Base-by-base conservation (phyloP, 2,797 vertebrate species). In the Scleropages formosus region DNA sequence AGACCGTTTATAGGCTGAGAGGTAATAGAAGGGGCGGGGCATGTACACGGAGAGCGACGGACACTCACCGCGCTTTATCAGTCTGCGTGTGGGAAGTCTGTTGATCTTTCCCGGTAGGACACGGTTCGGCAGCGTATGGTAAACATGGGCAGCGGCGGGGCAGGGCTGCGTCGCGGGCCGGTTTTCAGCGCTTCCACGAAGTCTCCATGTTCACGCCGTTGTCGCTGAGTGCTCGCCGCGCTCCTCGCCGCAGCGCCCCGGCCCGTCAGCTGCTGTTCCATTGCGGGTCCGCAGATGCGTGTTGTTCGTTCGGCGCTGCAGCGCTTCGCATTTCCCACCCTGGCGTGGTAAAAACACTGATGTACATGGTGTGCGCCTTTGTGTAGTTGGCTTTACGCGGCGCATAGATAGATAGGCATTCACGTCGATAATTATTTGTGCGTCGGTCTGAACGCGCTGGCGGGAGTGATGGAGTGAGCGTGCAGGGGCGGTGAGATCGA, bases 381-480 rank as follows among this genome's bases (percentile, higher is more conserved):
- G 27, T 49, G 13, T 49, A n/a, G 22, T 8, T 22, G 47, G 15
- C n/a, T 9, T 56, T 9, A 51, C 31, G 16, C 58, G 20, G 1
- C 12, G 27, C 15, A 44, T 46, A 63, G 27, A 61, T 1, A 58
- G 31, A 18, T 27, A 53, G n/a, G n/a, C 13, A 26, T 71, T 18
- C n/a, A 20, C n/a, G 9, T 22, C n/a, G 8, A 58, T 27, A n/a
- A n/a, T n/a, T n/a, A 56, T 71, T 58, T 71, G n/a, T 8, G 13
- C 27, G 3, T 9, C n/a, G 74, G 16, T 53, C 61, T 66, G 15
- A 49, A n/a, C n/a, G 47, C 73, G 22, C 16, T 15, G 27, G 51
- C 75, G 61, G n/a, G n/a, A 61, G 74, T 68, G 81, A 91, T 91
- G 89, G 85, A 90, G 77, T 91, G 86, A 91, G 79, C 84, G 84